These are phyloP conservation scores for Malacosoma neustria DNA, from an alignment of 2,888 invertebrate genomes.

Conservation along the genomic window DNA sequence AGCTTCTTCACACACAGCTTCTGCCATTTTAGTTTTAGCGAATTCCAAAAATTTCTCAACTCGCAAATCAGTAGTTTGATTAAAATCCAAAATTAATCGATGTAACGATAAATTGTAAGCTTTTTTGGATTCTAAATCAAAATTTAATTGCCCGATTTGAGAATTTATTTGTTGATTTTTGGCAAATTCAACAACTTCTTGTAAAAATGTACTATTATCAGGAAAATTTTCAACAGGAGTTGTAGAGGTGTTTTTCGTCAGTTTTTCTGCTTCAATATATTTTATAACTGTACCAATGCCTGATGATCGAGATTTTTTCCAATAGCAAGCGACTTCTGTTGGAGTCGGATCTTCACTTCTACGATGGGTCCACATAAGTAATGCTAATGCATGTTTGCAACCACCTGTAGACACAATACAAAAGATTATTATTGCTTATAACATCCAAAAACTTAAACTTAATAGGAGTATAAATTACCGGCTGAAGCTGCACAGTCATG, in stretches of 20 bases:
- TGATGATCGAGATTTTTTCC: conserved; percentile 5
- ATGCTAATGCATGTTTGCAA: conserved; percentile 6
- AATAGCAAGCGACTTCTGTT: conserved; percentile 4
- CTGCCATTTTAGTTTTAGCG: background rate
- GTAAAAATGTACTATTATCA: too few relatives aligned
- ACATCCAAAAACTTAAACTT: conserved; percentile 4
- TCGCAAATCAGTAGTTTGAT: too few relatives aligned
- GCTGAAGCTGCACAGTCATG: conserved; percentile 7
- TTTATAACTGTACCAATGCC: conserved; percentile 6
- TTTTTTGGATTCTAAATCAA: too few relatives aligned
- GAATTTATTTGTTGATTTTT: too few relatives aligned
- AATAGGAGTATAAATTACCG: conserved; percentile 5
- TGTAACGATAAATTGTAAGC: too few relatives aligned
- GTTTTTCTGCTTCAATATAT: conserved; percentile 3
- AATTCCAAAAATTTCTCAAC: background rate
- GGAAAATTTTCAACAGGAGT: too few relatives aligned
- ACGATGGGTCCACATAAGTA: conserved; percentile 6
- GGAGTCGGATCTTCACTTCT: conserved; percentile 1
- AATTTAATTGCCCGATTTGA: too few relatives aligned
- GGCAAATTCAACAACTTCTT: too few relatives aligned
- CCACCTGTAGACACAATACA: conserved; percentile 5
- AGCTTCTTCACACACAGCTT: background rate
- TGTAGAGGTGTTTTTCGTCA: too few relatives aligned
- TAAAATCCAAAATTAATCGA: too few relatives aligned
- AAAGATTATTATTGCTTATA: conserved; percentile 5